Base-by-base conservation (phyloP, 2,888 invertebrate species). In the Syritta pipiens region DNA sequence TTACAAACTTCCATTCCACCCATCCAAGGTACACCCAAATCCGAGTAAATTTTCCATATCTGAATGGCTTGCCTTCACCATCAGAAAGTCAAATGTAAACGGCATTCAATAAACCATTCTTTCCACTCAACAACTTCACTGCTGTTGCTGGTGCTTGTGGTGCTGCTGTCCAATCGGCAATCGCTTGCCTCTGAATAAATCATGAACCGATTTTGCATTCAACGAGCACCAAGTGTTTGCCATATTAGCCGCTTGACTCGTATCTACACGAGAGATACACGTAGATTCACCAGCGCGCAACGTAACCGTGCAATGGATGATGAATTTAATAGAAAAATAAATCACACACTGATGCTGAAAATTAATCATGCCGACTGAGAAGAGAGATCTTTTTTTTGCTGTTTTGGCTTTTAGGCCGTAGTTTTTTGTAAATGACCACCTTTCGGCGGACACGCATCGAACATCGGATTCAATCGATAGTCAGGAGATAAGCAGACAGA, bases 171-270 rank as follows among this genome's bases (percentile, higher is more conserved):
- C 68, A 62, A 60, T 68, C 30, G 63, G 49, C 42, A 69, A 57
- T 35, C 55, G 57, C n/a, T 19, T 63, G 35, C 63, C 48, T 57
- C 44, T 76, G 69, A 76, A 76, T 76, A 59, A 69, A 69, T 59
- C 63, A 76, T 76, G 69, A 76, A 44, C 22, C 30, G 60, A 69
- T 63, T 69, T 76, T 63, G 51, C 63, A 76, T 76, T 69, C 62
- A 51, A 57, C 19, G 55, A 57, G 44, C 51, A 51, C 63, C 63
- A 63, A 76, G 69, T 63, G 63, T 37, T 76, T 63, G 57, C 63
- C 63, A 59, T 69, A 63, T 69, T 63, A 69, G 63, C 55, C 7
- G 37, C 17, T 32, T 32, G 10, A 9, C 4, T 37, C 37, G 37
- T 14, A 4, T 6, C 0, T 10, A 30, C n/a, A n/a, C n/a, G n/a